These are phyloP conservation scores for Zygothrica quintamaculata DNA, from an alignment of 2,888 invertebrate genomes.

Conservation along the genomic window DNA sequence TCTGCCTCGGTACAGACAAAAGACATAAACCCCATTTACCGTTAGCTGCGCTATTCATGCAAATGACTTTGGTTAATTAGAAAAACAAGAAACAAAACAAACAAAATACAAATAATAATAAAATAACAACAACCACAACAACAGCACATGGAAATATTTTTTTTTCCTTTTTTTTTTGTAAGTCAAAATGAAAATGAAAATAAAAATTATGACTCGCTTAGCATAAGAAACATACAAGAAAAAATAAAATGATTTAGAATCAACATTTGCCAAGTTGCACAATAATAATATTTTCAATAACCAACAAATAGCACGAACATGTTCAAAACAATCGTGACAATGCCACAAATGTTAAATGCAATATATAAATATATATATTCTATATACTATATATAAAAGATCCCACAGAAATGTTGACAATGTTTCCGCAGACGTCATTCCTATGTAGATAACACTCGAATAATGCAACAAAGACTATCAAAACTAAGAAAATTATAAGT, in stretches of 20 bases:
- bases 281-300: slow-evolving; percentile 27
- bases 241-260: neutral
- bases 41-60: slow-evolving; percentile 79
- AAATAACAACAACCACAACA: slow-evolving; percentile 13
- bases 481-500: no score
- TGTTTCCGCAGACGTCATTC: slow-evolving; percentile 36
- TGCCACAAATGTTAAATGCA: slow-evolving; percentile 40
- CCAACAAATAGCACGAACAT: slow-evolving; percentile 57
- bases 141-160: no score
- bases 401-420: no score
- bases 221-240: slow-evolving; percentile 6
- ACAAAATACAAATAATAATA: slow-evolving; percentile 20
- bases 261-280: slow-evolving; percentile 29
- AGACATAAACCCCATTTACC: slow-evolving; percentile 76
- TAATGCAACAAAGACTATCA: no score
- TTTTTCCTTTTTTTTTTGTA: no score
- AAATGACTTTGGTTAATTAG: slow-evolving; percentile 76
- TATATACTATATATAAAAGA: neutral
- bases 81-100: slow-evolving; percentile 42
- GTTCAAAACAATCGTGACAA: slow-evolving; percentile 60
- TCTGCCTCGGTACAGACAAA: slow-evolving; percentile 50
- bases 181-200: slow-evolving; percentile 8
- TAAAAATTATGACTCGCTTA: slow-evolving; percentile 35
- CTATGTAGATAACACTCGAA: no score
- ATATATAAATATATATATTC: slow-evolving; percentile 3